Base-by-base conservation (phyloP, 2,888 invertebrate species). In the Brenthis hecate region DNA sequence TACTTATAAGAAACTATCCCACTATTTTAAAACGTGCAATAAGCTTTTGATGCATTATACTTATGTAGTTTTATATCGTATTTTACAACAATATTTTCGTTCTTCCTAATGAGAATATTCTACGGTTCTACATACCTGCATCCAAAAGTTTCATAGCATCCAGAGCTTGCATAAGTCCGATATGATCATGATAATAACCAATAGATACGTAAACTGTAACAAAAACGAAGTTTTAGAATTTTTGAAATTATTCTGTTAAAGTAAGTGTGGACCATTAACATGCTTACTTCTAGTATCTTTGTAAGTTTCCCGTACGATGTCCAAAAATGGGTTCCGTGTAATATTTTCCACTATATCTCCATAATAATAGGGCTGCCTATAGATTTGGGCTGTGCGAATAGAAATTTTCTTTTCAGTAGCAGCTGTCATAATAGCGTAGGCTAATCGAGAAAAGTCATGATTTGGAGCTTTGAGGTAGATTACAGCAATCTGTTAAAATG, bases 111-210 rank as follows among this genome's bases (percentile, higher is more conserved):
- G n/a, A n/a, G 16, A n/a, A n/a, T 2, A 3, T 16, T n/a, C 8
- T n/a, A 53, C 19, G 51, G n/a, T 53, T 8, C 14, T n/a, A 28
- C 23, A 43, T 5, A 28, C 82, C 96, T 81, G 95, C 95, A 76
- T 97, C 95, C 71, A 98, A 93, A 0, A 98, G 94, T 71, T 97
- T 96, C 87, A 95, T 94, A 73, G 97, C 95, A 75, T 98, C 95
- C 87, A 98, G 93, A 54, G 97, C 97, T 68, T 97, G 94, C 95
- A 98, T 95, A n/a, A 98, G 93, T 4, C 98, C 98, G 74, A 98
- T 94, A 85, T 98, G 98, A 81, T 98, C 98, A 82, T 97, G 97
- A 80, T 97, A 96, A 84, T 97, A 96, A 1, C 98, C 98, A 75
- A 98, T 94, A 75, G 98, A 95, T 51, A 98, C 96, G 89, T 98